These are phyloP conservation scores for Falco novaeseelandiae DNA, from an alignment of 2,797 vertebrate species.

Conservation along the genomic window DNA sequence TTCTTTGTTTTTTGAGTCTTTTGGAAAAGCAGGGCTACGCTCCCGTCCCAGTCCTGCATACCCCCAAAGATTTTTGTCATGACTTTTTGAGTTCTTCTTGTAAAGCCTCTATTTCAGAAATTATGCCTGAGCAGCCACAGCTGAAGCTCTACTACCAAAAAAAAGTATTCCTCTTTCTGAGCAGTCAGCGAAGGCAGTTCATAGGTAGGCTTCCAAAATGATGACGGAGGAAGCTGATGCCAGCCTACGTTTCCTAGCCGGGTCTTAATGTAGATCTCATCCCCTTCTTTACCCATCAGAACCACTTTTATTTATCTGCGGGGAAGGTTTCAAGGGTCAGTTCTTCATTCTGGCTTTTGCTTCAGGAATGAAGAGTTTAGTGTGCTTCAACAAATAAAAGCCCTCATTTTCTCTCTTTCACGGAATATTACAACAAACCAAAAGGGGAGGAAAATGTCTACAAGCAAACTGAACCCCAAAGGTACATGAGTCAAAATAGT, in stretches of 20 bases:
- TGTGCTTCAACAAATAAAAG: neutral
- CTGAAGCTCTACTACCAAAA: neutral
- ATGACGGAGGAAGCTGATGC: neutral
- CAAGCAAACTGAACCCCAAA: neutral
- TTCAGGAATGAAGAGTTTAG: neutral
- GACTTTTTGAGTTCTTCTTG: neutral
- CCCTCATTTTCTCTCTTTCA: neutral
- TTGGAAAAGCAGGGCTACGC: neutral
- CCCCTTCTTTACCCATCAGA: neutral
- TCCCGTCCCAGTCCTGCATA: neutral
- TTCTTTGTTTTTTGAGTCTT: neutral
- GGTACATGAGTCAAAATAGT: neutral
- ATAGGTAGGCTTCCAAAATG: neutral
- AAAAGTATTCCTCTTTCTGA: neutral
- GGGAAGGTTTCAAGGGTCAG: neutral
- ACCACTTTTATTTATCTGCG: neutral
- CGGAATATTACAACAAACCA: neutral
- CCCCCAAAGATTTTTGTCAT: no score
- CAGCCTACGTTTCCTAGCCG: rapidly evolving
- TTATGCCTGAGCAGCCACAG: neutral
- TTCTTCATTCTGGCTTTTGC: neutral
- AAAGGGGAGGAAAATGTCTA: neutral
- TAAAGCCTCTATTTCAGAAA: neutral
- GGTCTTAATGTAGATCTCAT: neutral
- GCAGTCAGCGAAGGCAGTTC: neutral